These are phyloP conservation scores for Chrysolina americana DNA, from an alignment of 2,888 invertebrate genomes.

Conservation along the genomic window DNA sequence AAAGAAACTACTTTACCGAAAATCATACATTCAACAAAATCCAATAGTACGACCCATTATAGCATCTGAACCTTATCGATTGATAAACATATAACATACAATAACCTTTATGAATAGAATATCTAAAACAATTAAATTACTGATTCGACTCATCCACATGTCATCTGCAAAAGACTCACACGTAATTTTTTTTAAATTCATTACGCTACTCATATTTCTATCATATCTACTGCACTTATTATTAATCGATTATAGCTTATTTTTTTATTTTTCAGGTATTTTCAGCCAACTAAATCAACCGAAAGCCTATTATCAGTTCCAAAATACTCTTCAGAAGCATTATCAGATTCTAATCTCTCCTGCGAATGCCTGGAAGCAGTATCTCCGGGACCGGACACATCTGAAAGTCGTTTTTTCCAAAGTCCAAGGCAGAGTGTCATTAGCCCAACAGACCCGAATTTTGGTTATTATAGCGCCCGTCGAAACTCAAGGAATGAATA, in stretches of 20 bases:
- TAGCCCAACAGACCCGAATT: conserved; percentile 68
- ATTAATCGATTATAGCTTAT: not conserved
- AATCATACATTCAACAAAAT: too few species aligned
- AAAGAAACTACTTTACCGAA: too few species aligned
- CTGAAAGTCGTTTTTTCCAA: conserved; percentile 65
- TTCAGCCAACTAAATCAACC: conserved; percentile 84
- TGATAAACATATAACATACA: too few species aligned
- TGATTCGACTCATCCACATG: too few species aligned
- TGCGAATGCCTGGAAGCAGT: conserved; percentile 78
- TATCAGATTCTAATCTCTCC: conserved; percentile 79
- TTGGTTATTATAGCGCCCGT: conserved; percentile 67
- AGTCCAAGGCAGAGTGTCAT: conserved; percentile 66
- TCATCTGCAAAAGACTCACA: too few species aligned
- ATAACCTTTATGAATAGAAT: too few species aligned
- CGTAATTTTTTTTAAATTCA: too few species aligned
- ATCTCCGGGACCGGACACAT: conserved; percentile 59
- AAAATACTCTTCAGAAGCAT: conserved; percentile 76
- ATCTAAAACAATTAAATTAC: too few species aligned
- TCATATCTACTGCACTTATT: too few species aligned
- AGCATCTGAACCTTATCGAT: too few species aligned
- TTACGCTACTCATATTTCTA: too few species aligned
- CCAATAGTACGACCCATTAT: too few species aligned
- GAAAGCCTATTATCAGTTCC: conserved; percentile 82
- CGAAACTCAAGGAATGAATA: conserved; percentile 70
- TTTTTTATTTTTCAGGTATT: conserved; percentile 62